Percentiles rank a stretch among this genome's conserved stretches.
Conservation (phyloP, 2,888 invertebrate genomes). For the Meteorus colon region DNA sequence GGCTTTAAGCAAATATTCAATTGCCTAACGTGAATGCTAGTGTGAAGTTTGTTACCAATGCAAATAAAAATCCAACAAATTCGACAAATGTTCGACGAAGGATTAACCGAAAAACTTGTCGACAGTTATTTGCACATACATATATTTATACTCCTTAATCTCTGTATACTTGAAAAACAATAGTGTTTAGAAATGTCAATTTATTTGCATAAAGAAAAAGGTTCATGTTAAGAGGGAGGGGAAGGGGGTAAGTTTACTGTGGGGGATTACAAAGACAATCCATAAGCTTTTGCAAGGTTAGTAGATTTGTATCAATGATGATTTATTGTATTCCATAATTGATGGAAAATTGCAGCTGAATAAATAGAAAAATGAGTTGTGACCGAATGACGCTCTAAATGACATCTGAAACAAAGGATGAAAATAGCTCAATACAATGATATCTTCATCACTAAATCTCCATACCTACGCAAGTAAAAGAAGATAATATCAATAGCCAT, state of each 20-base stretch:
- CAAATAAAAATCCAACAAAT: not conserved
- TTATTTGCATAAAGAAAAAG: not conserved
- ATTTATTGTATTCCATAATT: not conserved
- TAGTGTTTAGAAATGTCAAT: not conserved
- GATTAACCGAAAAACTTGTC: slow-evolving; percentile 14
- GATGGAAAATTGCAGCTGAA: no score
- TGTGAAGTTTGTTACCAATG: no score
- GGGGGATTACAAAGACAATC: no score
- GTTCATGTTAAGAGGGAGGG: no score
- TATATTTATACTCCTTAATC: not conserved
- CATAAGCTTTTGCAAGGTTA: no score
- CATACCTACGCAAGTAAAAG: not conserved
- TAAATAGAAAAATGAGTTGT: not conserved
- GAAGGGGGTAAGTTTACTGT: no score
- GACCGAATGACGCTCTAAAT: not conserved
- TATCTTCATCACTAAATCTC: not conserved
- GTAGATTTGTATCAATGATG: not conserved
- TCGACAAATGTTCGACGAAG: slow-evolving; percentile 41
- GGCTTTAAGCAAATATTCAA: slow-evolving; percentile 34
- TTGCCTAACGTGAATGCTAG: slow-evolving; percentile 15
- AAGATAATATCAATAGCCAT: not conserved
- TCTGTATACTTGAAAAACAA: not conserved
- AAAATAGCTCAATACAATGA: not conserved
- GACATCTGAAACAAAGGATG: not conserved
- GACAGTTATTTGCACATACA: slow-evolving; percentile 20